Conservation (phyloP, 2,113 vertebrate genomes). For the Sturnira hondurensis region DNA sequence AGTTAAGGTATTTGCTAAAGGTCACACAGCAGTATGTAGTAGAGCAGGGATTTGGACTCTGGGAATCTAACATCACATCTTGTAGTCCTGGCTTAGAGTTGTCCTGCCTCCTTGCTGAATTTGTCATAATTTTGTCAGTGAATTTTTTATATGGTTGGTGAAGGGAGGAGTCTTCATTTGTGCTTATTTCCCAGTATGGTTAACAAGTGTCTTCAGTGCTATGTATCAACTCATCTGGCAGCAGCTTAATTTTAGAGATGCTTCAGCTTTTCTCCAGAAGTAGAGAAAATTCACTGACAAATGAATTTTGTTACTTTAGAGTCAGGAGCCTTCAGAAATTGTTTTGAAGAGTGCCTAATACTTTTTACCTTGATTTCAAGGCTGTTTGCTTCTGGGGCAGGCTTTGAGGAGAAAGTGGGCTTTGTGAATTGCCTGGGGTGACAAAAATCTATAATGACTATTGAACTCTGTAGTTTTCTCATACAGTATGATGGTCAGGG, state of each 20-base stretch:
- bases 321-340: background rate
- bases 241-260: background rate
- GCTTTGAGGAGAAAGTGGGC: background rate
- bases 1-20: background rate
- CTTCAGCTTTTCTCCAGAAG: background rate
- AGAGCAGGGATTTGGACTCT: background rate
- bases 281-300: too few relatives aligned
- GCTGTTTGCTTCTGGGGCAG: background rate
- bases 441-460: background rate
- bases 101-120: background rate
- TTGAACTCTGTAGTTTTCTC: background rate
- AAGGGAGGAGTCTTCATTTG: background rate
- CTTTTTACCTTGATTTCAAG: background rate
- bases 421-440: background rate
- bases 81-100: background rate
- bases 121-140: background rate
- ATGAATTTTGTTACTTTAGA: background rate
- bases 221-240: background rate
- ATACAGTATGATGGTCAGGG: background rate
- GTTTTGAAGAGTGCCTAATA: background rate
- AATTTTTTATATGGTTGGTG: background rate
- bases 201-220: background rate
- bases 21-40: background rate
- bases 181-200: background rate
- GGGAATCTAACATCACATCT: background rate